A percentile compares a stretch with the other conserved stretches of the same genome.
phyloP scores from a whole-genome alignment of 2,113 vertebrate species.

The Mandrillus leucophaeus region DNA sequence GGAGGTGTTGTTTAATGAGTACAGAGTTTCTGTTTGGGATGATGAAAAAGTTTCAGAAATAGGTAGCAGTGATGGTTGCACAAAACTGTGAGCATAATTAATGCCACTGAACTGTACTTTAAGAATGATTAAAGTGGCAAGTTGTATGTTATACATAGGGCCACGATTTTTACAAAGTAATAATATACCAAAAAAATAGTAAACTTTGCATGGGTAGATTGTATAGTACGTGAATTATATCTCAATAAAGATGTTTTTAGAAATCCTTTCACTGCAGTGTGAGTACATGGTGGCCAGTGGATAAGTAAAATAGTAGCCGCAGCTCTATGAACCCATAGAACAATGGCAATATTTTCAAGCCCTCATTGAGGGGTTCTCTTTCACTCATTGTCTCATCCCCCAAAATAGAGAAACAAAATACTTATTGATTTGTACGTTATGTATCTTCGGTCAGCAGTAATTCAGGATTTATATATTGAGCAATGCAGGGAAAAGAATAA shows the following conservation, averaged over 20 bases:
- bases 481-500: constrained; percentile 58
- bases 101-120: background rate
- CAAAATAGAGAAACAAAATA: constrained; percentile 66
- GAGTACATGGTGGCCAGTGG: background rate
- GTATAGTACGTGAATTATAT: background rate
- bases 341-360: background rate
- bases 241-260: background rate
- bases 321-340: background rate
- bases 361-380: background rate
- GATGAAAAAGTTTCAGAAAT: background rate
- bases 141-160: background rate
- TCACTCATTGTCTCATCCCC: constrained; percentile 52
- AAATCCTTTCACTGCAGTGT: background rate
- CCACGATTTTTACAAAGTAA: background rate
- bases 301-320: background rate
- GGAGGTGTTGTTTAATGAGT: background rate
- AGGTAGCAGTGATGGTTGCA: background rate
- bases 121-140: background rate
- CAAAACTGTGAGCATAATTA: background rate
- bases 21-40: background rate
- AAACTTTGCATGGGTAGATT: background rate
- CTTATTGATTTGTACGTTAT: constrained; percentile 71
- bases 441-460: constrained; percentile 78
- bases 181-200: background rate
- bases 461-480: constrained; percentile 70